Percentiles rank a stretch among this genome's conserved stretches.
phyloP scores from a whole-genome alignment of 2,113 vertebrate species.

The Dipodomys ordii region DNA sequence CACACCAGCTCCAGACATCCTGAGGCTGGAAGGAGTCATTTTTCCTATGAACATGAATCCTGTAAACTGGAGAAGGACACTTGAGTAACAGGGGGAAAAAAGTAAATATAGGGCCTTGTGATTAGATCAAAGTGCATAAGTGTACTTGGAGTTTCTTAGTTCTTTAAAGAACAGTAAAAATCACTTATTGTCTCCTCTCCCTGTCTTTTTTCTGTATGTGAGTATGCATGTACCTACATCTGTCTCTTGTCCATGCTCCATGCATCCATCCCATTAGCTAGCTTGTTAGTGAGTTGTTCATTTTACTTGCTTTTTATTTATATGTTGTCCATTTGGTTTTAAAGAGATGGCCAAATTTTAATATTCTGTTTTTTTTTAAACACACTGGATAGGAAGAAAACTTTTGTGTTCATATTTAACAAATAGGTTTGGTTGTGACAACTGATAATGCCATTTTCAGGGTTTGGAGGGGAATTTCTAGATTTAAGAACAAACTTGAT shows the following conservation, averaged over 20 bases:
- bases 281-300: too few species aligned
- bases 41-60: not conserved
- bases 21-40: not conserved
- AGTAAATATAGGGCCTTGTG: not conserved
- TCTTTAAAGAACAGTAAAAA: not conserved
- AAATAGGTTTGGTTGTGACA: not conserved
- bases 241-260: too few species aligned
- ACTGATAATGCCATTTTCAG: not conserved
- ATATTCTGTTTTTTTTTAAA: not conserved
- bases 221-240: too few species aligned
- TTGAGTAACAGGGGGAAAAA: not conserved
- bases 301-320: not conserved
- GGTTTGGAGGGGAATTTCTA: not conserved
- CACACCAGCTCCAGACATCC: not conserved
- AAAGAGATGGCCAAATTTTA: not conserved
- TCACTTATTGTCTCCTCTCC: fast-evolving
- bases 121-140: not conserved
- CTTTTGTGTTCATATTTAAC: not conserved
- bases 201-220: not conserved
- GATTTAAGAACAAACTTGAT: not conserved
- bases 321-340: not conserved
- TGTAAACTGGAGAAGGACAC: not conserved
- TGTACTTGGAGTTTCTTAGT: not conserved
- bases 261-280: too few species aligned
- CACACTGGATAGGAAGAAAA: not conserved